Base-by-base conservation (phyloP, 2,888 invertebrate genomes). In the Volucella bombylans region DNA sequence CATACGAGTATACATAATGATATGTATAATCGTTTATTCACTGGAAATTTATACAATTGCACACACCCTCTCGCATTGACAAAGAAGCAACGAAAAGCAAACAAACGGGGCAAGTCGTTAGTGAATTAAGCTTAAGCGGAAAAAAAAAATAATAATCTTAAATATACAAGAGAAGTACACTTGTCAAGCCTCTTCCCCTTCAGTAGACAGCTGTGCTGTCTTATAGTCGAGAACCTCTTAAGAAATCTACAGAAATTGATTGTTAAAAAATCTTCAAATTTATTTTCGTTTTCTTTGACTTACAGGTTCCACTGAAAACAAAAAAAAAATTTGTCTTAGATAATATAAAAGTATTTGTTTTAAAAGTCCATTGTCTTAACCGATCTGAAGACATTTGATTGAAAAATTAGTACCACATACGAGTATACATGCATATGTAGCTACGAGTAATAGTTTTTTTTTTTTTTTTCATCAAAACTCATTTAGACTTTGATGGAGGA, bases 391-490 rank as follows among this genome's bases (percentile, higher is more conserved):
- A 57, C 47, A 54, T 14, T 12, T 67, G 49, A 73, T 73, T 52
- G 73, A 78, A 57, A 68, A 82, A 82, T 78, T 72, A 73, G 73
- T 78, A 74, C 67, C 78, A 79, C 68, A 68, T 67, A 73, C 67
- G n/a, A 47, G 49, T 4, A 23, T 41, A 72, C 31, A 50, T 43
- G 23, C 2, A 18, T 18, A 18, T n/a, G n/a, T n/a, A n/a, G n/a
- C n/a, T n/a, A n/a, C 18, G 1, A 23, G 18, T 23, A 31, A 31
- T 31, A 31, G 4, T 31, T 31, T 6, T 6, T 31, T 31, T 31
- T 6, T 6, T 31, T 31, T 31, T 31, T 31, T 31, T 6, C 6
- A 31, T 31, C 31, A 31, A 31, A 31, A 6, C 1, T 31, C 6
- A 6, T 31, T 31, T 31, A 31, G 31, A 31, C 6, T 31, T 31